Evolutionary conservation across 2,113 vertebrate genomes (phyloP), one percentile per base, ranked within the genome.

Genomic region (Mustelus asterias): DNA sequence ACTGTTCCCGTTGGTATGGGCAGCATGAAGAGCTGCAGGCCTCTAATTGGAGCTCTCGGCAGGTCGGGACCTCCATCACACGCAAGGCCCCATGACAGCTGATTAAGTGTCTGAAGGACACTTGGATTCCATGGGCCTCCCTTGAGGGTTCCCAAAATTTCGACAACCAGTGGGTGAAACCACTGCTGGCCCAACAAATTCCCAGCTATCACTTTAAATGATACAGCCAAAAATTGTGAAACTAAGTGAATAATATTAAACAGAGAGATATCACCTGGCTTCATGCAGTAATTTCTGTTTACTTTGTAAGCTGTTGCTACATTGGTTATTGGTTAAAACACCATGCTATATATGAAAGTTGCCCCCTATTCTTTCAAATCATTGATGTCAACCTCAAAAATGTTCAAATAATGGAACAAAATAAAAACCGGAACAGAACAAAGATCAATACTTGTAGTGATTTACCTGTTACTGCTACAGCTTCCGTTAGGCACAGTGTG

Each of bases 401-500:
- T 22, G 16, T 88, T 65, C 11, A 88, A 24, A 41, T 65, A 22
- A 80, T 37, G 29, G 10, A 5, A 76, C 24, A 54, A 58, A 76
- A 44, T 29, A 41, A 24, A 83, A 83, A 83, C 80, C 41, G 67
- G 18, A 80, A 44, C 70, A 85, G 1, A 44, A 54, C 14, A 96
- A 67, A 86, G 60, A 29, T 80, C n/a, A 83, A 96, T 8, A 65
- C 3, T 67, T 58, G 41, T 67, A 29, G 60, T 24, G 20, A 83
- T 98, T 98, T 96, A 99, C 99, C 99, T 98, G 98, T 98, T 96
- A 99, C 98, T 0, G 99, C 98, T 90, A 99, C 99, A 2, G 99
- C 98, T 97, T 99, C 99, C 41, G 99, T 98, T 96, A 99, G 97
- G 97, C 99, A 99, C 0, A 99, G 98, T 2, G 99, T 99, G 96